Evolutionary conservation across 1,140 invertebrate species (phyloP).

Genomic region (Psix sp.): DNA sequence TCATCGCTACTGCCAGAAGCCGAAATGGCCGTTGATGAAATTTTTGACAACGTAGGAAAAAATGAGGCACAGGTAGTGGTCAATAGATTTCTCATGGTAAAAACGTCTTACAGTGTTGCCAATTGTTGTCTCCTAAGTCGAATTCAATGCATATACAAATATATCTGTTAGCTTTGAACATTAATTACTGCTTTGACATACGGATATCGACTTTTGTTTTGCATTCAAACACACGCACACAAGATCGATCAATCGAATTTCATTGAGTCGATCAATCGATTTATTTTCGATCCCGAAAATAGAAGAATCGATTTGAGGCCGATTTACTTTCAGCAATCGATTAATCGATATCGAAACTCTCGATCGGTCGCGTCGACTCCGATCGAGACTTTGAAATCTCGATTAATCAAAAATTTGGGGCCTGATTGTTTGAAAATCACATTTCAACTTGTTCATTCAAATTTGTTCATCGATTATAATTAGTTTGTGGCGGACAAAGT

Average conservation of each 20-base stretch:
- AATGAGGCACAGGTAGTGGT: conserved; percentile 71
- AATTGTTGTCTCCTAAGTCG: conserved; percentile 18
- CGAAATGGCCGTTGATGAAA: conserved; percentile 18
- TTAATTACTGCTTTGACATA: no score
- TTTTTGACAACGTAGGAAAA: conserved; percentile 49
- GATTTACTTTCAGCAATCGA: conserved; percentile 38
- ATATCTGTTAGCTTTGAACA: no score
- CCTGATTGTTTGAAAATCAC: neutral
- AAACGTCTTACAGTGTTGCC: conserved; percentile 27
- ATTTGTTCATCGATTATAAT: no score
- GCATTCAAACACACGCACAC: conserved; percentile 21
- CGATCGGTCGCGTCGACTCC: conserved; percentile 20
- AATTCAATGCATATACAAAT: conserved; percentile 22
- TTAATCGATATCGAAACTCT: conserved; percentile 43
- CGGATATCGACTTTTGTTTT: no score
- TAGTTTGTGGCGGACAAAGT: no score
- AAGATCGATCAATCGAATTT: conserved; percentile 40
- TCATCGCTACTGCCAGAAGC: conserved; percentile 33
- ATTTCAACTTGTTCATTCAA: neutral
- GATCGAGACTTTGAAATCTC: conserved; percentile 10
- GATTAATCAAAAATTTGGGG: conserved; percentile 8
- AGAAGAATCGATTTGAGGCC: conserved; percentile 31
- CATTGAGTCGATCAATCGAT: conserved; percentile 38
- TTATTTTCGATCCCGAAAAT: conserved; percentile 42
- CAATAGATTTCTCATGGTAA: conserved; percentile 59